A percentile compares a stretch with the other conserved stretches of the same genome.
phyloP scores from a whole-genome alignment of 2,888 invertebrate species.

The Rutpela maculata region DNA sequence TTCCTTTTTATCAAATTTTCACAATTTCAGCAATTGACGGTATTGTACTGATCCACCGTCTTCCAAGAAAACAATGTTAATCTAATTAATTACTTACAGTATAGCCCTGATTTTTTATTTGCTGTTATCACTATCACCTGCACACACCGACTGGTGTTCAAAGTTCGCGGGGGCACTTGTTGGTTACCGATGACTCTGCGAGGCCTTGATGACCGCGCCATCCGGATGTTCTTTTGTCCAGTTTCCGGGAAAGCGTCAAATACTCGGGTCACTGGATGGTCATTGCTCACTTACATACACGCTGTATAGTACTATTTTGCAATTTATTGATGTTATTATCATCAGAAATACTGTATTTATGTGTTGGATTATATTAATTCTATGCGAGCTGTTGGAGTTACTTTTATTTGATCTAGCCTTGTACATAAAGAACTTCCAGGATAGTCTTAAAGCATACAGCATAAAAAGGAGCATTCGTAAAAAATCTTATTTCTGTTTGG shows the following conservation, averaged over 20 bases:
- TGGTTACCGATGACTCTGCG: slow-evolving; percentile 51
- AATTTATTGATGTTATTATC: slow-evolving; percentile 36
- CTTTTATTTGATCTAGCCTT: slow-evolving; percentile 6
- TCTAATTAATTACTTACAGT: slow-evolving; percentile 59
- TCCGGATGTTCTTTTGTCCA: slow-evolving; percentile 73
- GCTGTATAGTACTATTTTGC: slow-evolving; percentile 48
- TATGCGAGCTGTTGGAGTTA: slow-evolving; percentile 16
- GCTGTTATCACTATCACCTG: slow-evolving; percentile 68
- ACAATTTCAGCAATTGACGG: too few relatives aligned
- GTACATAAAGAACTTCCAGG: background rate
- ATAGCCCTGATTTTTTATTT: slow-evolving; percentile 58
- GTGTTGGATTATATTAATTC: slow-evolving; percentile 12
- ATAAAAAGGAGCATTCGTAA: too few relatives aligned
- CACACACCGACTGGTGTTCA: slow-evolving; percentile 67
- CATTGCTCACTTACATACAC: slow-evolving; percentile 68
- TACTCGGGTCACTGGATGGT: slow-evolving; percentile 74
- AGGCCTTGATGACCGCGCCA: slow-evolving; percentile 67
- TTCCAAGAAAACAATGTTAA: too few relatives aligned
- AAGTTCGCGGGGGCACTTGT: slow-evolving; percentile 55
- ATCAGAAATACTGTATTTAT: slow-evolving; percentile 31
- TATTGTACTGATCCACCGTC: too few relatives aligned
- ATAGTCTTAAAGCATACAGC: too few relatives aligned
- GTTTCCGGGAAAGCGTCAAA: slow-evolving; percentile 74
- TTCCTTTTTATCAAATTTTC: too few relatives aligned
- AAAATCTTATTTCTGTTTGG: too few relatives aligned